Evolutionary conservation across 2,797 vertebrate genomes (phyloP).

Genomic region (Pseudochirops cupreus): DNA sequence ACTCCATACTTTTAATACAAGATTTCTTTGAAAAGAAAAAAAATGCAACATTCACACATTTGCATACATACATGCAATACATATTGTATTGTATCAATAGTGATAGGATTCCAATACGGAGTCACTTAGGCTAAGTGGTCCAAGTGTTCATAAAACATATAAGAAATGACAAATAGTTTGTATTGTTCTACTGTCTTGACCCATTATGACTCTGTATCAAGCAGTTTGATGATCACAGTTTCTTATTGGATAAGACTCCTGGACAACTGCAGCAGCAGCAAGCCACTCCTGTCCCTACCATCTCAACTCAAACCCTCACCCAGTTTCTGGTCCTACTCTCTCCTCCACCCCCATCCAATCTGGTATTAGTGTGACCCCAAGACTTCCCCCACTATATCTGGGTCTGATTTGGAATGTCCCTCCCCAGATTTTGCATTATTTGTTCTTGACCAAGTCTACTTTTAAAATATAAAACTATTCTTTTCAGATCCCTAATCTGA

Average conservation of each 20-base stretch:
- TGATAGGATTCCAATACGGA: neutral
- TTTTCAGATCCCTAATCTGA: neutral
- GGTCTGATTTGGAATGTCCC: neutral
- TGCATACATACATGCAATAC: neutral
- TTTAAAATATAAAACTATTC: neutral
- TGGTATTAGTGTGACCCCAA: neutral
- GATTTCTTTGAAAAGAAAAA: neutral
- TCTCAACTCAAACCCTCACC: neutral
- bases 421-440: neutral
- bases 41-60: neutral
- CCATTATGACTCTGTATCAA: neutral
- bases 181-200: neutral
- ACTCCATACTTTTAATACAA: neutral
- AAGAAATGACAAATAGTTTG: neutral
- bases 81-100: neutral
- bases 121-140: neutral
- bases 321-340: neutral
- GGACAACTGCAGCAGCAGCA: neutral
- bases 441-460: neutral
- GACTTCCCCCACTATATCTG: neutral
- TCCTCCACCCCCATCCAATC: neutral
- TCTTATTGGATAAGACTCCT: neutral
- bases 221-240: neutral
- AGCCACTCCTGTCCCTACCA: neutral
- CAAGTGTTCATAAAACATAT: neutral